Conservation (phyloP, 2,113 vertebrate genomes). For the Pseudopodoces humilis region DNA sequence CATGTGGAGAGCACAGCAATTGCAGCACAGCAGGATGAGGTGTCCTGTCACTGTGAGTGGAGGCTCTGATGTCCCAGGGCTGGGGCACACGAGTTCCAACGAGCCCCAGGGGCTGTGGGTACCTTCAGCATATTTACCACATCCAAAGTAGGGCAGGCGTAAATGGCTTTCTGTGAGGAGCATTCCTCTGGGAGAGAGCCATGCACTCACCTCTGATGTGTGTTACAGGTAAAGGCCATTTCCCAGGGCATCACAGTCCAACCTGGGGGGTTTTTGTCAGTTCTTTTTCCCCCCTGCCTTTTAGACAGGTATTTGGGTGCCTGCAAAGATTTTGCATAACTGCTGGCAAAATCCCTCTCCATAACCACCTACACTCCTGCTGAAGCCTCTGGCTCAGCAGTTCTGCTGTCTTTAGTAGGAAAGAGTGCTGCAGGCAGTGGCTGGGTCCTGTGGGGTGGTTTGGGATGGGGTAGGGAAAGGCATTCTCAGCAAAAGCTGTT, state of each 20-base stretch:
- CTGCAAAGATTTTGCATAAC: neutral
- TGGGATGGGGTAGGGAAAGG: neutral
- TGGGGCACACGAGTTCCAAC: neutral
- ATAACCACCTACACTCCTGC: neutral
- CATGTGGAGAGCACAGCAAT: neutral
- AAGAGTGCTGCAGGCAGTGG: neutral
- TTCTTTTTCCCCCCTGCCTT: neutral
- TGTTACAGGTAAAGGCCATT: neutral
- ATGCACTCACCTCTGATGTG: neutral
- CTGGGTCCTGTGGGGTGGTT: neutral
- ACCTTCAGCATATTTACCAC: neutral
- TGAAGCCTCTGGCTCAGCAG: neutral
- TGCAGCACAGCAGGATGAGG: neutral
- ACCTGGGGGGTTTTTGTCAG: neutral
- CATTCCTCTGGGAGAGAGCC: neutral
- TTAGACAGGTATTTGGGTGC: neutral
- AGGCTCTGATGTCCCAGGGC: neutral
- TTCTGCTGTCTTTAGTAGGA: neutral
- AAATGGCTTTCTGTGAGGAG: neutral
- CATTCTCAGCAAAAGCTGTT: neutral
- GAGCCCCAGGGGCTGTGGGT: neutral
- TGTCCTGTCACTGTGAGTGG: neutral
- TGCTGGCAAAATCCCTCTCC: neutral
- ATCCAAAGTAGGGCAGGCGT: neutral
- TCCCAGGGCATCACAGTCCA: neutral